Evolutionary conservation across 2,113 vertebrate genomes (phyloP).

Genomic region (Nestor notabilis): DNA sequence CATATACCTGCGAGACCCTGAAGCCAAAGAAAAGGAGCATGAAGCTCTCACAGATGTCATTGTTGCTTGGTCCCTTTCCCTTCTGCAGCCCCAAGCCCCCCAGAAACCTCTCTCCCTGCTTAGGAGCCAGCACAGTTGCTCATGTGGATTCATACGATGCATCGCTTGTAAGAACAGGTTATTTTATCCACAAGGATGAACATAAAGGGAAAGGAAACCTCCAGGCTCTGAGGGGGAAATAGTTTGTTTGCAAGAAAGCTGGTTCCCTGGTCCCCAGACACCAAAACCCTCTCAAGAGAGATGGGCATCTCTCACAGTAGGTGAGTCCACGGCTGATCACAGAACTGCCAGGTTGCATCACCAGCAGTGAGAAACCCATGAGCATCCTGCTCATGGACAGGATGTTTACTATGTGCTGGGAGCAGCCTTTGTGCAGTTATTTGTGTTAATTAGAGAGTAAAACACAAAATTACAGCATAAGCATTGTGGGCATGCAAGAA

Average conservation of each 20-base stretch:
- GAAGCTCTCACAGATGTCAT: accelerated
- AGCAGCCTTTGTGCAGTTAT: not conserved
- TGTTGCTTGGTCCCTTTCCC: not conserved
- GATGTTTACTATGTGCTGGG: not conserved
- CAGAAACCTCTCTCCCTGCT: not conserved
- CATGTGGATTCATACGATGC: not conserved
- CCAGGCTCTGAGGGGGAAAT: not conserved
- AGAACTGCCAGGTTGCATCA: not conserved
- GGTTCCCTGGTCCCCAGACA: not conserved
- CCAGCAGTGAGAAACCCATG: accelerated
- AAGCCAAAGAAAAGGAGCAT: not conserved
- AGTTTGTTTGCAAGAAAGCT: not conserved
- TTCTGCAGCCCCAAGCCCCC: not conserved
- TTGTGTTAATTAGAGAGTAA: not conserved
- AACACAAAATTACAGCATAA: not conserved
- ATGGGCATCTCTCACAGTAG: not conserved
- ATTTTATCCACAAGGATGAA: not conserved
- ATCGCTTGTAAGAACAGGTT: not conserved
- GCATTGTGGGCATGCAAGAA: accelerated
- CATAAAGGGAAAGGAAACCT: not conserved
- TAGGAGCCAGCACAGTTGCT: not conserved
- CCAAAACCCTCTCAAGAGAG: not conserved
- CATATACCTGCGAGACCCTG: accelerated
- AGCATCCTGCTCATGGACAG: not conserved
- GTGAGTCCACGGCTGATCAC: too few species aligned